Evolutionary conservation across 2,797 vertebrate species (phyloP).

Genomic region (Enteromius thamalakanensis): DNA sequence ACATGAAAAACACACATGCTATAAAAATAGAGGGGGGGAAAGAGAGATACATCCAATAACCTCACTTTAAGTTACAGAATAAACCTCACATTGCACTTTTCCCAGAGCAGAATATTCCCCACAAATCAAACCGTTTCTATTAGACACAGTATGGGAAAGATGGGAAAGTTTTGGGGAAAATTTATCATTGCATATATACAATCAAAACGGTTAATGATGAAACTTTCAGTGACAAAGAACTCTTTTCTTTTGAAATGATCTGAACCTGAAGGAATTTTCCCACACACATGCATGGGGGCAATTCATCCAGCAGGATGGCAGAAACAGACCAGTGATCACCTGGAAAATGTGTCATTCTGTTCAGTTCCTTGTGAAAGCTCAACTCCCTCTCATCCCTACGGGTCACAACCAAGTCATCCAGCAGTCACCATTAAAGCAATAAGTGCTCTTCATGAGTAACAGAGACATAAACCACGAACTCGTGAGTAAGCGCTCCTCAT

Average conservation of each 20-base stretch:
- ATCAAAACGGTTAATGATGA: background rate
- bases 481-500: constrained; percentile 16
- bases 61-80: background rate
- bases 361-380: constrained; percentile 20
- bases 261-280: background rate
- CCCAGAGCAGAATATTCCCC: background rate
- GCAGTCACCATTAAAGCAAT: background rate
- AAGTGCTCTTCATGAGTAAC: constrained; percentile 8
- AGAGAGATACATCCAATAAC: background rate
- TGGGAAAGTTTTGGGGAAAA: background rate
- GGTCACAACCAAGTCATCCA: constrained; percentile 21
- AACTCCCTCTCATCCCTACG: background rate
- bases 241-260: background rate
- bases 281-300: background rate
- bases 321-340: constrained; percentile 16
- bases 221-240: background rate
- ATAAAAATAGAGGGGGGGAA: background rate
- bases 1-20: background rate
- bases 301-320: background rate
- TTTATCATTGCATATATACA: background rate
- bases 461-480: background rate
- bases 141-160: background rate
- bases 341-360: constrained; percentile 34
- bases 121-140: background rate
- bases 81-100: background rate